Base-by-base conservation (phyloP, 2,113 vertebrate genomes). In the Hyperopisus bebe region DNA sequence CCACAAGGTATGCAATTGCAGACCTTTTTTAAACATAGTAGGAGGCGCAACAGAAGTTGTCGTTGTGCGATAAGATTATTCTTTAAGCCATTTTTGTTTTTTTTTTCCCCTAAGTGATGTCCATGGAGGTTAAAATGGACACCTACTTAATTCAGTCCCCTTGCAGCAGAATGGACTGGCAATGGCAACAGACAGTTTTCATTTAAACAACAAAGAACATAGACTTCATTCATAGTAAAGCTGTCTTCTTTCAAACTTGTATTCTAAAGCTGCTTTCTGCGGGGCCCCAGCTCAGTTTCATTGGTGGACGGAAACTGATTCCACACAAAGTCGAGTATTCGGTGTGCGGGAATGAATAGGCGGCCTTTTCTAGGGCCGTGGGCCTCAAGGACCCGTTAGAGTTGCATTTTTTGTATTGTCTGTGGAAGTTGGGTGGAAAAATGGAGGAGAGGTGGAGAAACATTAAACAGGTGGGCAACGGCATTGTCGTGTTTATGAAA, bases 171-270 rank as follows among this genome's bases (percentile, higher is more conserved):
- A 94, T 95, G 94, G 96, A 95, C 95, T 95, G 95, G 92, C 96
- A 95, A 95, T 94, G 94, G 95, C 96, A 97, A 97, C 97, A 98
- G 97, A 98, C 97, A 99, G 96, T 96, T 96, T 96, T 97, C 97
- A 98, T 98, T 98, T 98, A 98, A 99, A 98, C 95, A 97, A 99
- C 98, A 98, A 98, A 97, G 97, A 96, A 96, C 94, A 96, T 95
- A 96, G 97, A 97, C 95, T 97, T 96, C 95, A 98, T 98, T 99
- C 97, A 98, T 94, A 95, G 95, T 97, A 97, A 97, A 99, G 97
- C 98, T 96, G 97, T 98, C 96, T 96, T 97, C 97, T 97, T 98
- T 99, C 97, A 94, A 96, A 96, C 94, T 91, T 88, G 91, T 77
- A 91, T 96, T 98, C 97, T 96, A 96, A 97, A 96, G 97, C 96